Conservation (phyloP, 2,888 invertebrate genomes). For the Anaspis maculata region DNA sequence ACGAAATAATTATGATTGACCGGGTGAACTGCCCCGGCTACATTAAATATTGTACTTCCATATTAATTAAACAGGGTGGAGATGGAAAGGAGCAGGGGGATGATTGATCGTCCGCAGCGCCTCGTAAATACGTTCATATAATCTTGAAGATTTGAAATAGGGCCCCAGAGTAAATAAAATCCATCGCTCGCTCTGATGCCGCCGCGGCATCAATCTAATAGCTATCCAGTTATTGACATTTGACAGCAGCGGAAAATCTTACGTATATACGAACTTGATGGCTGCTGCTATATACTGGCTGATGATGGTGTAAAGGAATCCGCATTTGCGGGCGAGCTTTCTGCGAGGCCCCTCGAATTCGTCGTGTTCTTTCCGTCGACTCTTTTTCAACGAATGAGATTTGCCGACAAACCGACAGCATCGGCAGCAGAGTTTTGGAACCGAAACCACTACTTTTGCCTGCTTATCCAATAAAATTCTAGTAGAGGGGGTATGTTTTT, state of each 20-base stretch:
- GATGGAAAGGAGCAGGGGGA: constrained; percentile 1
- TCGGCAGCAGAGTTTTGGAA: too few relatives aligned
- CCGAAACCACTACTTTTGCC: too few relatives aligned
- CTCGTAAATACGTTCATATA: constrained; percentile 1
- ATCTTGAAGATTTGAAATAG: constrained; percentile 1
- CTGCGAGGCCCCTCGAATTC: neutral
- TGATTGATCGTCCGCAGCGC: constrained; percentile 10
- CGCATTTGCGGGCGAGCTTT: constrained; percentile 1
- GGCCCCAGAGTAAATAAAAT: constrained; percentile 12
- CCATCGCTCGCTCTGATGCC: constrained; percentile 6
- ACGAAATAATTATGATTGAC: too few relatives aligned
- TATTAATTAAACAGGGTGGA: too few relatives aligned
- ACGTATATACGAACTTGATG: too few relatives aligned
- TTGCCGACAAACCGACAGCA: too few relatives aligned
- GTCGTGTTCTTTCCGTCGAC: neutral
- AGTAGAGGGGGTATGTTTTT: too few relatives aligned
- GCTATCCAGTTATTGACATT: constrained; percentile 15
- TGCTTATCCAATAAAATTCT: too few relatives aligned
- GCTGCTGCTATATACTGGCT: neutral
- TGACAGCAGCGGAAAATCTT: constrained; percentile 14
- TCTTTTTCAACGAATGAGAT: neutral
- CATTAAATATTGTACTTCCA: too few relatives aligned
- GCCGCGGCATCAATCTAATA: constrained; percentile 14
- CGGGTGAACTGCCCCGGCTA: too few relatives aligned
- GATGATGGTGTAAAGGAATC: constrained; percentile 14